Evolutionary conservation across 1,140 invertebrate genomes (phyloP), one percentile per base, ranked within the genome.

Genomic region (Rhagoletis zephyria): DNA sequence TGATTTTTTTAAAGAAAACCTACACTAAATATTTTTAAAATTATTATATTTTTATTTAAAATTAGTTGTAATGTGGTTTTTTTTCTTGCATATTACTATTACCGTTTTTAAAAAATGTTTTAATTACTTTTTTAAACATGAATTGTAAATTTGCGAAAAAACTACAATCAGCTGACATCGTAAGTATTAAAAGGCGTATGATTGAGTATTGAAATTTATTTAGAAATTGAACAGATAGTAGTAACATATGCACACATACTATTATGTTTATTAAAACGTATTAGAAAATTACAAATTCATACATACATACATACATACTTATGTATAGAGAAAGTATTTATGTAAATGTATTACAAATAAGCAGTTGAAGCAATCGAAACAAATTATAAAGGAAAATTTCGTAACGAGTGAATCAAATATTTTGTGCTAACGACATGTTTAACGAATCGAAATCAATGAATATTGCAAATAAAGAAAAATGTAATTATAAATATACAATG

Each of bases 91-190:
- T 70, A 65, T 40, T 30, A 42, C 30, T 30, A 30, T 56, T 56
- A 45, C 45, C 45, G 45, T 74, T 70, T 45, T 65, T 65, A 63
- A 63, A 63, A 4, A n/a, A 65, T 65, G 3, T n/a, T 30, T 30
- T 42, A n/a, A 45, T 74, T 14, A 74, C 40, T 74, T 48, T 48
- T 30, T 14, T 42, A 65, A 70, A 67, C 16, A 85, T 30, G 51
- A 85, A 86, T 74, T 59, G 70, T 88, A 74, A 30, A 85, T 87
- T 87, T 67, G 14, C 51, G 64, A 87, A 45, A 60, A 88, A 88
- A 88, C 63, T 77, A 56, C 48, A 81, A 9, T 16, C n/a, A 81
- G 42, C 45, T 81, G 74, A 81, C 74, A 81, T 85, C 65, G 61
- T 65, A 88, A 56, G 48, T 87, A 63, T 64, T 88, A 81, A 59